Percentiles rank a stretch among this genome's conserved stretches.
Conservation (phyloP, 2,888 invertebrate genomes). For the Blomia tropicalis region DNA sequence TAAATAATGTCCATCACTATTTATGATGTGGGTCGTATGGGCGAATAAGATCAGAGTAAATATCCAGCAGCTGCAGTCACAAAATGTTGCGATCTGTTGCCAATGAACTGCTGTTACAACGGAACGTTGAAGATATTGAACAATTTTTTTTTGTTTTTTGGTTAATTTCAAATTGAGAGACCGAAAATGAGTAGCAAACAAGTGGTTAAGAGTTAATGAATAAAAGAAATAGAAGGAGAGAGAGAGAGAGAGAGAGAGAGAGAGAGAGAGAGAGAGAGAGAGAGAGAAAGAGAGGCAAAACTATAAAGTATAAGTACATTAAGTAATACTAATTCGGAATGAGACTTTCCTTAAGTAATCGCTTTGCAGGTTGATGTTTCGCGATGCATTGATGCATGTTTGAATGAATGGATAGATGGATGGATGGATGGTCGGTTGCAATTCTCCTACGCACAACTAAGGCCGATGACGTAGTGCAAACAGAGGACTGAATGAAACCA, state of each 20-base stretch:
- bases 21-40: too few species aligned
- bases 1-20: too few species aligned
- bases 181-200: neutral
- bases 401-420: constrained; percentile 10
- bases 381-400: neutral
- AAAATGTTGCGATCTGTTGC: too few species aligned
- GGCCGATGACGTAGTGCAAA: constrained; percentile 12
- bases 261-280: neutral
- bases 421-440: too few species aligned
- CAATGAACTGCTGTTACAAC: too few species aligned
- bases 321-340: constrained; percentile 10
- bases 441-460: constrained; percentile 5
- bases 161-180: too few species aligned
- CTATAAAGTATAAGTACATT: constrained; percentile 9
- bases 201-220: neutral
- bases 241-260: neutral
- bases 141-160: too few species aligned
- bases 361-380: neutral
- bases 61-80: too few species aligned
- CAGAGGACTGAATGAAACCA: constrained; percentile 14
- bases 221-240: neutral
- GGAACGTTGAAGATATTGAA: too few species aligned
- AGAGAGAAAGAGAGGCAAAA: neutral
- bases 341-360: constrained; percentile 1
- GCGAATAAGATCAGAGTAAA: too few species aligned